Evolutionary conservation across 2,888 invertebrate genomes (phyloP).

Genomic region (Trichogramma dendrolimi): DNA sequence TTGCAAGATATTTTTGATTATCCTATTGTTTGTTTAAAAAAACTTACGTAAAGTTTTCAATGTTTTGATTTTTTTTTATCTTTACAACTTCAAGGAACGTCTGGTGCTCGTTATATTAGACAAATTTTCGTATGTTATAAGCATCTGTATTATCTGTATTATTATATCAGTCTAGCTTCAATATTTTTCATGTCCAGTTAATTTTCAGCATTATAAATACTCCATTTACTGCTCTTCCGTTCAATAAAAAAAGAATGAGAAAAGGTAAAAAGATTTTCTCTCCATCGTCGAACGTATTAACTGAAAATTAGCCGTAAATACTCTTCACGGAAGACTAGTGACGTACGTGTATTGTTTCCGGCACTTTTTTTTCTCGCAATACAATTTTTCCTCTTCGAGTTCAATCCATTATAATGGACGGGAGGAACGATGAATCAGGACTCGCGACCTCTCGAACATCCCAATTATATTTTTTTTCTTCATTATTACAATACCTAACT

Average conservation of each 20-base stretch:
- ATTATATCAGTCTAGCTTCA: conserved; percentile 1
- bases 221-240: not conserved
- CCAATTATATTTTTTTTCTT: no score
- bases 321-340: conserved; percentile 21
- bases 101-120: conserved; percentile 8
- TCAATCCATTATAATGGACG: conserved; percentile 20
- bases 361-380: not conserved
- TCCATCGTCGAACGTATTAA: no score
- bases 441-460: not conserved
- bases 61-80: conserved; percentile 10
- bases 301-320: no score
- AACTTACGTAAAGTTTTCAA: conserved; percentile 7
- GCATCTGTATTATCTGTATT: not conserved
- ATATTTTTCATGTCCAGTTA: not conserved
- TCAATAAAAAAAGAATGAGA: no score
- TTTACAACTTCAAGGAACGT: conserved; percentile 20
- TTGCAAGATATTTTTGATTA: conserved; percentile 8
- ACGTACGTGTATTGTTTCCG: not conserved
- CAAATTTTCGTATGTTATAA: not conserved
- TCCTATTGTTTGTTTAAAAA: not conserved
- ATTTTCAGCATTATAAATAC: not conserved
- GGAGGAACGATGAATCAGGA: conserved; percentile 24
- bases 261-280: no score
- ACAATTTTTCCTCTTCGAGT: not conserved
- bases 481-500: no score